These are phyloP conservation scores for Orius insidiosus DNA, from an alignment of 1,140 invertebrate genomes.

Conservation along the genomic window DNA sequence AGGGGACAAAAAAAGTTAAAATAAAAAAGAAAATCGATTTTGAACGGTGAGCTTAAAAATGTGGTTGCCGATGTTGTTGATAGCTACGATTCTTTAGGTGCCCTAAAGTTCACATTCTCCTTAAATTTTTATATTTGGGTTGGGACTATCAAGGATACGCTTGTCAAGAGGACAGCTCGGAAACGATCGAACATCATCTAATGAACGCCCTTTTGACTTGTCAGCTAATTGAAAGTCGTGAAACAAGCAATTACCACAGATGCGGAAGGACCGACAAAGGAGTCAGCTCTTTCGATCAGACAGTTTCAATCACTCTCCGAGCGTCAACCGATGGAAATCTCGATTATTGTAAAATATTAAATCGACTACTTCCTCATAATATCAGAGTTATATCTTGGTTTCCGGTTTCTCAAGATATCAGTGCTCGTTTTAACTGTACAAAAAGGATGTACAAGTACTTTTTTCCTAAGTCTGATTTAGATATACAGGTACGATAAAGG, in stretches of 20 bases:
- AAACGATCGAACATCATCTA: slow-evolving; percentile 73
- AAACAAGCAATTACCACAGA: slow-evolving; percentile 75
- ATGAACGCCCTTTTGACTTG: slow-evolving; percentile 68
- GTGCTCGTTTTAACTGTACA: slow-evolving; percentile 68
- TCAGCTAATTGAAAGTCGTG: slow-evolving; percentile 63
- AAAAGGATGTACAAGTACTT: slow-evolving; percentile 83
- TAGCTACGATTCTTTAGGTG: slow-evolving; percentile 29
- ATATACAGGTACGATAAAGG: slow-evolving; percentile 44
- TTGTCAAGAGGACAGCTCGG: slow-evolving; percentile 61
- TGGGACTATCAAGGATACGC: slow-evolving; percentile 88
- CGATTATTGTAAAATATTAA: slow-evolving; percentile 60
- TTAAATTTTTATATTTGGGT: slow-evolving; percentile 82
- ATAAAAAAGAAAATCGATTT: slow-evolving; percentile 36
- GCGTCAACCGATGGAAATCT: slow-evolving; percentile 26
- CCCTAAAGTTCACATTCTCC: slow-evolving; percentile 59
- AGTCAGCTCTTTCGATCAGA: slow-evolving; percentile 85
- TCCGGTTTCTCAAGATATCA: slow-evolving; percentile 46
- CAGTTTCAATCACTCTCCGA: slow-evolving; percentile 72
- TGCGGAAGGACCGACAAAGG: slow-evolving; percentile 97
- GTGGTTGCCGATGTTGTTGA: slow-evolving; percentile 12
- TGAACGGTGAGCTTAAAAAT: slow-evolving; percentile 30
- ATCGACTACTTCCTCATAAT: slow-evolving; percentile 70
- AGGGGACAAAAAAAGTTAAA: slow-evolving; percentile 11
- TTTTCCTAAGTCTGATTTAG: slow-evolving; percentile 66
- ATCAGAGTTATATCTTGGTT: slow-evolving; percentile 80